Conservation (phyloP, 2,113 vertebrate species). For the Heterochromis multidens region DNA sequence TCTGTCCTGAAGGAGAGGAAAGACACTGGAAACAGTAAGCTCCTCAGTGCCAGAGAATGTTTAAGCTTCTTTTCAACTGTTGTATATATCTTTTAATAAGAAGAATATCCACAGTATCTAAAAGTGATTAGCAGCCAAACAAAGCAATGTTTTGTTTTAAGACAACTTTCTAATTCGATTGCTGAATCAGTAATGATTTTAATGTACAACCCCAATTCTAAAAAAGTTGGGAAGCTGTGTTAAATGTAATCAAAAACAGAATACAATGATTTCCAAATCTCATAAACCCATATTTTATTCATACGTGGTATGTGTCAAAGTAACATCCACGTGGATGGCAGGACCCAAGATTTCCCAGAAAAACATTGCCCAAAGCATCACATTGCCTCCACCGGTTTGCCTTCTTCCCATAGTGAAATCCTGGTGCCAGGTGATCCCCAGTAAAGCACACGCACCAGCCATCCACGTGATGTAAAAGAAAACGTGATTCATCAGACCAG, state of each 20-base stretch:
- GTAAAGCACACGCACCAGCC: too few species aligned
- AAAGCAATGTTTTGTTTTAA: neutral
- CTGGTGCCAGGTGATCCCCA: too few species aligned
- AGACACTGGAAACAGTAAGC: neutral
- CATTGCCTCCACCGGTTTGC: too few species aligned
- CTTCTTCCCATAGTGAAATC: too few species aligned
- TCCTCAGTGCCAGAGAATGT: neutral
- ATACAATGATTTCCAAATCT: neutral
- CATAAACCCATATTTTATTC: too few species aligned
- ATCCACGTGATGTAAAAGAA: too few species aligned
- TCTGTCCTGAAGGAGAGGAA: constrained; percentile 81
- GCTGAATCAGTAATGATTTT: neutral
- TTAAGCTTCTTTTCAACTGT: neutral
- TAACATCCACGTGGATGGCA: too few species aligned
- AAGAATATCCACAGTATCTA: neutral
- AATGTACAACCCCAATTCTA: neutral
- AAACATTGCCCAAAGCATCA: too few species aligned
- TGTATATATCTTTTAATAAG: neutral
- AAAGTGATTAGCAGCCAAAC: too few species aligned
- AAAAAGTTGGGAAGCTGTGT: neutral
- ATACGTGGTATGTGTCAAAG: too few species aligned
- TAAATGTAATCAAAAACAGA: neutral
- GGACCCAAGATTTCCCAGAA: too few species aligned
- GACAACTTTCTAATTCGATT: neutral
- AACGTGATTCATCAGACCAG: too few species aligned